Conservation (phyloP, 2,113 vertebrate species). For the Astur gentilis region DNA sequence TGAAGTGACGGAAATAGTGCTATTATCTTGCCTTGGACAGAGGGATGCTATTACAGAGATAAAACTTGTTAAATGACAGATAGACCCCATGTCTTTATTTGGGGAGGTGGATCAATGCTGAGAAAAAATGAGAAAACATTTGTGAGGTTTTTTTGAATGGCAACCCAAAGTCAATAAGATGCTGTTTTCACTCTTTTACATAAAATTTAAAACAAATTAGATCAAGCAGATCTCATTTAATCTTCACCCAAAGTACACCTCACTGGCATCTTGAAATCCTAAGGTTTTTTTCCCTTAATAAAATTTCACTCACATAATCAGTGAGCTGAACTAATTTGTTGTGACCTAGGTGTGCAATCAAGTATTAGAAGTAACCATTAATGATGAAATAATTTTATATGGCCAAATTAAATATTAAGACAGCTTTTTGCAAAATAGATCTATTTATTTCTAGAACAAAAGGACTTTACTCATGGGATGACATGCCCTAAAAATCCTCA, state of each 20-base stretch:
- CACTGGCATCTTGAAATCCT: neutral
- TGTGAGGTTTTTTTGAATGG: neutral
- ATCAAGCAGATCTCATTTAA: neutral
- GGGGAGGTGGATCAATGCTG: neutral
- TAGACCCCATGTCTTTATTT: neutral
- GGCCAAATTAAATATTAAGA: neutral
- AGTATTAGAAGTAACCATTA: neutral
- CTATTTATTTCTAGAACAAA: neutral
- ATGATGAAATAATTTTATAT: neutral
- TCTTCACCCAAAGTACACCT: neutral
- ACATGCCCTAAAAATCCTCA: neutral
- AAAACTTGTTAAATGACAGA: neutral
- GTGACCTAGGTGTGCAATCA: neutral
- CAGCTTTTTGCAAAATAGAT: neutral
- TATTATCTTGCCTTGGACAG: conserved; percentile 12
- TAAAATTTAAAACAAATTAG: neutral
- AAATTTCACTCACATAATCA: neutral
- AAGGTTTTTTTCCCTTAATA: neutral
- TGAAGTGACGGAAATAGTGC: neutral
- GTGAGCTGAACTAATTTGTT: neutral
- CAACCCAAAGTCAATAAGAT: neutral
- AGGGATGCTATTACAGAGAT: neutral
- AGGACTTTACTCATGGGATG: neutral
- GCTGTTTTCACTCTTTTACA: neutral
- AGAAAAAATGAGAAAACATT: neutral